Base-by-base conservation (phyloP, 2,797 vertebrate species). In the Danionella dracula region DNA sequence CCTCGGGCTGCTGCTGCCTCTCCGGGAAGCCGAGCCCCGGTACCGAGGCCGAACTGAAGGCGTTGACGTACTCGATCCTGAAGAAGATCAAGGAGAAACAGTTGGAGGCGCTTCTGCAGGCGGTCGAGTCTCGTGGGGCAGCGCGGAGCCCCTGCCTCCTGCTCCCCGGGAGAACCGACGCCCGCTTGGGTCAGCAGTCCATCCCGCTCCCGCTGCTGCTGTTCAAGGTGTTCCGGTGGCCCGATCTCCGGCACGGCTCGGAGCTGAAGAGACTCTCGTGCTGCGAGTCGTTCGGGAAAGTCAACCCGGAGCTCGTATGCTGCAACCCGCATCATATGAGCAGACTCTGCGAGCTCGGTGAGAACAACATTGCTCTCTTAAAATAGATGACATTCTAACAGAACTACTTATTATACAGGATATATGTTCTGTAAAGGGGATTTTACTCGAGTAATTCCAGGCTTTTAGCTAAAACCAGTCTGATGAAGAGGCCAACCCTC, bases 241-340 rank as follows among this genome's bases (percentile, higher is more conserved):
- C 95, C 80, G 95, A 98, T 84, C 94, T 98, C 84, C 89, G 92
- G 82, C 93, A 93, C 86, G 92, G 89, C 84, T 91, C 95, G 79
- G 91, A 97, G 87, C 85, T 97, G 71, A 98, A 98, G 90, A 88
- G 95, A 86, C 86, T 97, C 71, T 91, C 90, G 78, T 92, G 92
- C 92, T 98, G 95, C 89, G 94, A 97, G 88, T 94, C 94, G 70
- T 95, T 95, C 83, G 87, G 94, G 83, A 93, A 94, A 83, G 86
- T 84, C 76, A 94, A 94, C 88, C 83, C 93, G 65, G 95, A 96
- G 83, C 87, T 94, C 54, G 88, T 94, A 79, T 98, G 95, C 92
- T 96, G 94, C 89, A 98, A 97, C 85, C 95, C 95, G 77, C 93
- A 96, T 87, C 95, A 97, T 89, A 94, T 97, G 88, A 97, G 95